Base-by-base conservation (phyloP, 2,888 invertebrate genomes). In the Eristalis tenax region DNA sequence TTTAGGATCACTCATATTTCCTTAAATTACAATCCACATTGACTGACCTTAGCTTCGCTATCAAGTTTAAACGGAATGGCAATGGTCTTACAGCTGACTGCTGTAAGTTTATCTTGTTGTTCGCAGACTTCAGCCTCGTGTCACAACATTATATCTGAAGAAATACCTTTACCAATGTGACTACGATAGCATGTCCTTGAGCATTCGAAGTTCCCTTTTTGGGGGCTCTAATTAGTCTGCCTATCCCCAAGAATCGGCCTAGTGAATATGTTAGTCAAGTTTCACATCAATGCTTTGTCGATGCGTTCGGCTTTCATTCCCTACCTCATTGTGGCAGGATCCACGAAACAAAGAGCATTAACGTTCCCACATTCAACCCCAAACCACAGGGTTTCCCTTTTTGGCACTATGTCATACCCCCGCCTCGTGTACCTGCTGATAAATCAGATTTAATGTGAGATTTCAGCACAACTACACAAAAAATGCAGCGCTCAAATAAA, bases 361-460 rank as follows among this genome's bases (percentile, higher is more conserved):
- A 6, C 18, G 6, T 18, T 18, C 15, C 22, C 57, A 22, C n/a
- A 59, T 59, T 11, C 56, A 70, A 35, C 13, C 22, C 35, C 18
- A 18, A 59, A 70, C 70, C 23, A n/a, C 59, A 70, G 38, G 38
- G 8, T 59, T 59, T 38, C 15, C 35, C 66, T 43, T 59, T 43
- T 66, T 65, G 43, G 38, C 65, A 65, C 59, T 28, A 64, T 70
- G 18, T 61, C 59, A 66, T 63, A 38, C 26, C 10, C 50, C 50
- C 50, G 22, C 63, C 38, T 18, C 15, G 35, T 64, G 35, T 57
- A 84, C 80, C 80, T 84, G 84, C 75, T 66, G 26, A 40, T 56
- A 50, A 69, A 74, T 63, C 70, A 56, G 71, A 68, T 64, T 78
- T 61, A n/a, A 22, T 22, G 18, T 40, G 22, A 56, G 50, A 56